Conservation (phyloP, 2,888 invertebrate species). For the Perdita meconis region DNA sequence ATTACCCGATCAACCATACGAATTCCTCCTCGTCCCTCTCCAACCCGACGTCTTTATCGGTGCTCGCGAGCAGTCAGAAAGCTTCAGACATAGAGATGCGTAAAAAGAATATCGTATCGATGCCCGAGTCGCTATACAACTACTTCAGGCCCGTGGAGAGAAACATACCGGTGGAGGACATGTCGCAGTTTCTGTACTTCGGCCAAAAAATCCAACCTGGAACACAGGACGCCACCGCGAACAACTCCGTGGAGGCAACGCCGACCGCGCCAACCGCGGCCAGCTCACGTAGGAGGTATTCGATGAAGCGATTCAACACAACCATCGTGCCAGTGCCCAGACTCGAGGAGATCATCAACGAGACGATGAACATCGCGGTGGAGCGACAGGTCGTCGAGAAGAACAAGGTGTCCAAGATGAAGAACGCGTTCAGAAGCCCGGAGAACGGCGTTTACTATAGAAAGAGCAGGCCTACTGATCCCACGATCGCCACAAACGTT, state of each 20-base stretch:
- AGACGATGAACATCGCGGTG: slow-evolving; percentile 80
- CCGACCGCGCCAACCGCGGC: slow-evolving; percentile 66
- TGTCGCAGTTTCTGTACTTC: slow-evolving; percentile 89
- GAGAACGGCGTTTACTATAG: slow-evolving; percentile 72
- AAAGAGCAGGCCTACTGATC: slow-evolving; percentile 73
- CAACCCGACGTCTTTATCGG: slow-evolving; percentile 26
- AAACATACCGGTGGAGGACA: slow-evolving; percentile 88
- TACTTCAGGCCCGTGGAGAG: slow-evolving; percentile 88
- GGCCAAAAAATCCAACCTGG: slow-evolving; percentile 87
- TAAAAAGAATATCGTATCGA: slow-evolving; percentile 86
- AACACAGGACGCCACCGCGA: slow-evolving; percentile 56
- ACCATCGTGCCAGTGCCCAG: slow-evolving; percentile 58
- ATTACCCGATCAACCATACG: slow-evolving; percentile 29
- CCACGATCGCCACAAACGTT: slow-evolving; percentile 76
- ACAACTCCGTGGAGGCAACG: slow-evolving; percentile 76
- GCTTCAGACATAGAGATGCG: slow-evolving; percentile 83
- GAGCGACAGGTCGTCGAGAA: slow-evolving; percentile 79
- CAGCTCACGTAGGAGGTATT: slow-evolving; percentile 73
- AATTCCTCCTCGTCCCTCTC: slow-evolving; percentile 13
- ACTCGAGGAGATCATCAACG: slow-evolving; percentile 78
- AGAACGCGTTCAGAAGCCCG: slow-evolving; percentile 71
- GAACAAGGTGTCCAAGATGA: slow-evolving; percentile 77
- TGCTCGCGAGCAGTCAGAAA: slow-evolving; percentile 68
- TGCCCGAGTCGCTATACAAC: slow-evolving; percentile 88
- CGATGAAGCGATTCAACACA: slow-evolving; percentile 70